Percentiles rank a stretch among this genome's conserved stretches.
Conservation (phyloP, 1,140 invertebrate genomes). For the Bombus waltoni region DNA sequence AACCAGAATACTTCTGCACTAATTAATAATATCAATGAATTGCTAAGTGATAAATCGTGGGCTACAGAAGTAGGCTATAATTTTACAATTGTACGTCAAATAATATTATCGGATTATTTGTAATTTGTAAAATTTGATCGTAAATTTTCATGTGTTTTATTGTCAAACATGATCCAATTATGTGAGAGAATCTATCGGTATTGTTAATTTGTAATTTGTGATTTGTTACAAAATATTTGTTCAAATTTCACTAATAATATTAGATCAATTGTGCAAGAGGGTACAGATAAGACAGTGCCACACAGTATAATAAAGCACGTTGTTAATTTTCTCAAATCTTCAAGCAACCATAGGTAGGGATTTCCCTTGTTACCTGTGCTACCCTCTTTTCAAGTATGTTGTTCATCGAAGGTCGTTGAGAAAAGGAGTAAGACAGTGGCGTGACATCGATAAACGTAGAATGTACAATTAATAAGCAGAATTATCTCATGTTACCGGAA, state of each 20-base stretch:
- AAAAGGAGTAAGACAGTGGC: not conserved
- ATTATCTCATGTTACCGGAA: not conserved
- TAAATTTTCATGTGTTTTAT: too few relatives aligned
- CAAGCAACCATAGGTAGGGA: not conserved
- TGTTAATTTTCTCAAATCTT: constrained; percentile 45
- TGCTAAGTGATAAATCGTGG: not conserved
- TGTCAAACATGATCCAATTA: too few relatives aligned
- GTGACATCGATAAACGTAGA: not conserved
- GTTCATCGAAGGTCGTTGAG: not conserved
- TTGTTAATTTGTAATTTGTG: not conserved
- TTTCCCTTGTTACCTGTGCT: constrained; percentile 12
- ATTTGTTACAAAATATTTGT: not conserved
- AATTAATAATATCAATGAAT: not conserved
- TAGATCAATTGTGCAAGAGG: not conserved
- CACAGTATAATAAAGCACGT: not conserved
- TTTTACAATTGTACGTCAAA: too few relatives aligned
- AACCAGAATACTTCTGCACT: not conserved
- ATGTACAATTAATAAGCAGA: not conserved
- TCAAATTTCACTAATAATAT: not conserved
- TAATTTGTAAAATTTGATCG: too few relatives aligned
- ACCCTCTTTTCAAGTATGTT: not conserved
- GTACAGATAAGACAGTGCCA: not conserved
- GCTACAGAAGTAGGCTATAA: too few relatives aligned
- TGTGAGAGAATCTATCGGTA: not conserved
- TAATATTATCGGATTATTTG: too few relatives aligned